phyloP scores from a whole-genome alignment of 2,113 vertebrate species.

The Ochotona curzoniae region DNA sequence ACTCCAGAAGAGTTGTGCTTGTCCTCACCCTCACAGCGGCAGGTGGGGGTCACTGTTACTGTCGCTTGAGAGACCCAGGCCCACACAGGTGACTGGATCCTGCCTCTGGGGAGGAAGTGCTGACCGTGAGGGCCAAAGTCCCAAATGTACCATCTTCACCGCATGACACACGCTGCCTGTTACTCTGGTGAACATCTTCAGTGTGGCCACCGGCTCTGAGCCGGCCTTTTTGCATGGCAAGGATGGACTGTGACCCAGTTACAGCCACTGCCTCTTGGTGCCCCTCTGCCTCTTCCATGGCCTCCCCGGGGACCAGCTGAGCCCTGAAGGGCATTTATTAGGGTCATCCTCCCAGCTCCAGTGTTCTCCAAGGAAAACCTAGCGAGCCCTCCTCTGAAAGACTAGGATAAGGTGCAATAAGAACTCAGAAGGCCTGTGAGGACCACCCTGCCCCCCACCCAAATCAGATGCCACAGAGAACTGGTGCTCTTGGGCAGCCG shows the following conservation, averaged over 20 bases:
- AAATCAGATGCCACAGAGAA: background rate
- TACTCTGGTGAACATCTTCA: background rate
- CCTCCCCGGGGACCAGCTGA: background rate
- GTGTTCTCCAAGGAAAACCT: conserved; percentile 4
- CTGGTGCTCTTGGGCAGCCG: background rate
- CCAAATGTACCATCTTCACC: background rate
- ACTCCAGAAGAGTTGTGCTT: background rate
- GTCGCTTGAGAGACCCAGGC: background rate
- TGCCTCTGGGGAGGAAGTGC: background rate
- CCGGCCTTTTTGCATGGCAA: background rate
- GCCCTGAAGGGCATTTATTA: background rate
- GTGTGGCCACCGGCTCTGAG: background rate
- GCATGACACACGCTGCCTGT: background rate
- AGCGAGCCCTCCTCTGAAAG: background rate
- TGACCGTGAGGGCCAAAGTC: background rate
- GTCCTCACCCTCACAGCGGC: background rate
- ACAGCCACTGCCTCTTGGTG: background rate
- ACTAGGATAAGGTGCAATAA: background rate
- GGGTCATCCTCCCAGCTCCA: background rate
- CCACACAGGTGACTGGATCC: background rate
- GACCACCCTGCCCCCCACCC: background rate
- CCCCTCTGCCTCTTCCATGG: background rate
- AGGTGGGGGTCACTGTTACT: background rate
- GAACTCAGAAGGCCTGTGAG: background rate
- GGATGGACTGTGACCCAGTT: background rate